Evolutionary conservation across 2,888 invertebrate species (phyloP).

Genomic region (Leucophora obtusa): DNA sequence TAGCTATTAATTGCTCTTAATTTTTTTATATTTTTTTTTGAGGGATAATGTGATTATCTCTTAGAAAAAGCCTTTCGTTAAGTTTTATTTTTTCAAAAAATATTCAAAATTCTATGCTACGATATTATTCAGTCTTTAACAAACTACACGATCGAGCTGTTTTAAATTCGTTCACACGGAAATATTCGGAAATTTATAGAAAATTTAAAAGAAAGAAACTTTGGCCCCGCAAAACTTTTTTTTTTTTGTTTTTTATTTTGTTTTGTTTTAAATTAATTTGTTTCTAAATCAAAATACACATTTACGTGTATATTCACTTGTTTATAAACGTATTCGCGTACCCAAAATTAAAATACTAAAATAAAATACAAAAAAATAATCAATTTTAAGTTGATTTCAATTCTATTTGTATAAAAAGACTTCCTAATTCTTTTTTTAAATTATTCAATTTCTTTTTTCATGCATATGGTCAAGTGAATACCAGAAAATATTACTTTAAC

Average conservation of each 20-base stretch:
- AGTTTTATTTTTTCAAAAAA: conserved; percentile 23
- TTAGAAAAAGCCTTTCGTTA: conserved; percentile 29
- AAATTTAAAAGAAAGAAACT: conserved; percentile 43
- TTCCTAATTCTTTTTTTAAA: conserved; percentile 15
- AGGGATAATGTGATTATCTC: not conserved
- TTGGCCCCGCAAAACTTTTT: conserved; percentile 1
- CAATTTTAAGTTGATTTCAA: conserved; percentile 24
- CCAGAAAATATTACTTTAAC: not conserved
- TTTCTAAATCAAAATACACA: conserved; percentile 19
- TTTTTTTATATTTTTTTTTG: too few species aligned
- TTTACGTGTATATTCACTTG: not conserved
- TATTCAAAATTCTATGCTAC: conserved; percentile 43
- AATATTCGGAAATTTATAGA: conserved; percentile 9
- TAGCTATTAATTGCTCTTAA: not conserved
- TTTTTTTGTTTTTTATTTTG: not conserved
- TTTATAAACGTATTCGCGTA: not conserved
- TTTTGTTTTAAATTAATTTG: not conserved
- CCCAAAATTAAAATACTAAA: not conserved
- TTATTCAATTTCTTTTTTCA: not conserved
- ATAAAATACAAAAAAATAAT: conserved; percentile 11
- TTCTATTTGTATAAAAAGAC: conserved; percentile 17
- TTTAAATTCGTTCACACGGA: conserved; percentile 14
- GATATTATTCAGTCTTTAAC: conserved; percentile 51
- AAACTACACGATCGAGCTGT: conserved; percentile 48
- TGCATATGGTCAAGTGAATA: conserved; percentile 29